Evolutionary conservation across 2,797 vertebrate genomes (phyloP).

Genomic region (Lates japonicus): DNA sequence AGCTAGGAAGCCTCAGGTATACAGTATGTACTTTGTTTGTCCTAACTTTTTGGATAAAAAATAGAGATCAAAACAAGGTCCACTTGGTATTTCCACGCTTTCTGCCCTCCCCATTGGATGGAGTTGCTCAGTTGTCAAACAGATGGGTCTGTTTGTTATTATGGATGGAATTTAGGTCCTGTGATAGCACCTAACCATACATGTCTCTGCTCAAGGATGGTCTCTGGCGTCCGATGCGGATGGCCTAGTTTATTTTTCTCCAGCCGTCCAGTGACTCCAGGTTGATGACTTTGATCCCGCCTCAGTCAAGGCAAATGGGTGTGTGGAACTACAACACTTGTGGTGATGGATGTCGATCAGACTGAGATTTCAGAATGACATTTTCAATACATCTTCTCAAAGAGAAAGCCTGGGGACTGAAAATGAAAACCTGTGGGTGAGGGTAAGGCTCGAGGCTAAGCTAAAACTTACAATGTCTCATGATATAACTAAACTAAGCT

Average conservation of each 20-base stretch:
- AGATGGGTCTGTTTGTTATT: constrained; percentile 16
- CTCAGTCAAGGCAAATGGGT: background rate
- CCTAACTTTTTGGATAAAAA: background rate
- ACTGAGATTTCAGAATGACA: constrained; percentile 10
- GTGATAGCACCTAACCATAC: constrained; percentile 35
- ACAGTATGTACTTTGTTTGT: background rate
- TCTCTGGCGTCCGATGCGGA: constrained; percentile 34
- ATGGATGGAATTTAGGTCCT: constrained; percentile 24
- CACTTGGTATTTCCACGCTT: background rate
- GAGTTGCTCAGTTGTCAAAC: constrained; percentile 31
- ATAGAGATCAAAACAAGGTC: background rate
- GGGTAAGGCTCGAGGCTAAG: background rate
- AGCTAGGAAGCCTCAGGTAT: background rate
- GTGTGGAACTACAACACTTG: background rate
- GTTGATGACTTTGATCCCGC: background rate
- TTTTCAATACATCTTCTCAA: constrained; percentile 14
- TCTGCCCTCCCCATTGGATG: constrained; percentile 2
- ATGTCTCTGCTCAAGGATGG: constrained; percentile 32
- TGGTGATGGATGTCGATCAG: constrained; percentile 4
- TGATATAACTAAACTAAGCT: background rate
- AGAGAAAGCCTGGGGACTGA: background rate
- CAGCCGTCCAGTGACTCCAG: constrained; percentile 23
- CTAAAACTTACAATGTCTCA: background rate
- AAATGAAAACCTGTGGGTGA: background rate
- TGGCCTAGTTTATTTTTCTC: constrained; percentile 24